Evolutionary conservation across 1,140 invertebrate genomes (phyloP), one percentile per base, ranked within the genome.

Genomic region (Palaemon carinicauda): DNA sequence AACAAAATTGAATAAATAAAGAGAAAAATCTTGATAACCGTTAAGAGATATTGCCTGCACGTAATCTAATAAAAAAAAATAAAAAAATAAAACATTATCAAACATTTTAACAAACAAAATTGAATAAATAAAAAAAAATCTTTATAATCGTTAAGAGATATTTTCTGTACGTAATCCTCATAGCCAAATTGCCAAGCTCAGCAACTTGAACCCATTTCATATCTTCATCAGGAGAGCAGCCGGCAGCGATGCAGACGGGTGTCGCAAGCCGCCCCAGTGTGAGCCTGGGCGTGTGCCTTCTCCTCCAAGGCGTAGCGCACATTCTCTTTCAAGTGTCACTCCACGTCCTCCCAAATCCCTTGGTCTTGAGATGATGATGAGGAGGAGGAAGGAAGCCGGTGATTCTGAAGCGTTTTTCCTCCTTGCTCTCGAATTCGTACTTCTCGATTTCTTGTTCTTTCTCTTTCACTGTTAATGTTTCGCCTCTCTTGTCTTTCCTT

Each of bases 241-340:
- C 82, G 27, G 82, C 82, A 17, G 82, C 82, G 29, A 84, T 84
- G 82, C 82, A 84, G 82, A 79, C 82, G 12, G 82, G 82, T 3
- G 82, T 56, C 2, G 75, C 29, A 21, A 31, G 27, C 5, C 50
- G 73, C 21, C 41, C 53, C 24, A 52, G 73, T 21, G 52, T 50
- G 73, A 65, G 33, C 33, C 21, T 77, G 82, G 82, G 41, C 41
- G 41, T 41, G 41, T 41, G 41, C 41, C 41, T 84, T 21, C 60
- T 52, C 5, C 50, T 84, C 19, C 21, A 60, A n/a, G 53, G 41
- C 0, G 3, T 84, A 0, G 31, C 78, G 31, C 73, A 77, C 41
- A 21, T 84, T 19, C 31, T 69, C 17, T 29, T 33, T 50, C 74
- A 78, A 33, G 15, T 60, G 53, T 21, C 41, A 33, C 73, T 56